phyloP scores from a whole-genome alignment of 1,140 invertebrate genomes.

The Rhopalosiphum maidis region DNA sequence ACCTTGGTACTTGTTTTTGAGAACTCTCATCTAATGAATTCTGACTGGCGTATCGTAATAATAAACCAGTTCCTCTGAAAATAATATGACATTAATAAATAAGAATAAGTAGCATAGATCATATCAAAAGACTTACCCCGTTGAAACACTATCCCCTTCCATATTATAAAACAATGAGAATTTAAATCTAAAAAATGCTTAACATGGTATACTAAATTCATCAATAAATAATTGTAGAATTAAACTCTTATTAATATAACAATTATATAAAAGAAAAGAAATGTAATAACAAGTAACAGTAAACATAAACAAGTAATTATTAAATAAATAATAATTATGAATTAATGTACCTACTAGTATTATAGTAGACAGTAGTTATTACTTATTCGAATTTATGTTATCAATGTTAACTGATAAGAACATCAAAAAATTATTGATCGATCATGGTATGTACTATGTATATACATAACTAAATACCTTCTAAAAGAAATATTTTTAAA shows the following conservation, averaged over 20 bases:
- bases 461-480: too few species aligned
- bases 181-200: background rate
- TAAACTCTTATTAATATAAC: background rate
- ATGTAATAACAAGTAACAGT: background rate
- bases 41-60: slow-evolving; percentile 82
- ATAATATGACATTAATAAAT: background rate
- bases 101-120: background rate
- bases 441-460: background rate
- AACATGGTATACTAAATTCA: background rate
- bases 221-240: background rate
- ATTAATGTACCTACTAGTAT: background rate
- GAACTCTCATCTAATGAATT: slow-evolving; percentile 89
- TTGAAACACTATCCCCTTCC: background rate
- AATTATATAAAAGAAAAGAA: background rate
- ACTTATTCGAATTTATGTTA: background rate
- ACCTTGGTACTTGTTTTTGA: slow-evolving; percentile 76
- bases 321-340: background rate
- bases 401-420: background rate
- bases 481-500: too few species aligned
- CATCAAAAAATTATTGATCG: background rate
- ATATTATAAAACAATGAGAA: background rate
- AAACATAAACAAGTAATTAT: background rate
- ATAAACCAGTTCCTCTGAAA: slow-evolving; percentile 64
- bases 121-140: background rate
- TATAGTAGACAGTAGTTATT: background rate